A percentile compares a stretch with the other conserved stretches of the same genome.
Conservation (phyloP, 2,797 vertebrate species). For the Erethizon dorsatum region DNA sequence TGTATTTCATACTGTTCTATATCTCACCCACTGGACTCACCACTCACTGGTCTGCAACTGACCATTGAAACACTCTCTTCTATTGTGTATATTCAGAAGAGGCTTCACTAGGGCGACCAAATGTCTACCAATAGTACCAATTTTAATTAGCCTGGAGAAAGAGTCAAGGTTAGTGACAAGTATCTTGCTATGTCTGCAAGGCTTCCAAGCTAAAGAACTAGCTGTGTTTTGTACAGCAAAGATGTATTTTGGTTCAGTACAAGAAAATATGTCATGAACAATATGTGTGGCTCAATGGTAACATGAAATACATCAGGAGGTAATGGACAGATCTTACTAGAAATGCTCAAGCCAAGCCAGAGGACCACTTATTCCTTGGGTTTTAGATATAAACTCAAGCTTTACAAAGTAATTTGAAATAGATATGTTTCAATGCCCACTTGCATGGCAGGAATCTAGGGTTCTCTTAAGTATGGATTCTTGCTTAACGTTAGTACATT, state of each 20-base stretch:
- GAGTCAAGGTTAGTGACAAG: constrained; percentile 33
- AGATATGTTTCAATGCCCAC: neutral
- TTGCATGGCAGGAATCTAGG: neutral
- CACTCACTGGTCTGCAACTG: neutral
- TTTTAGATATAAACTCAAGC: neutral
- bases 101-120: neutral
- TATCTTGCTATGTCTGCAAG: neutral
- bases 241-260: constrained; percentile 3
- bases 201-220: constrained; percentile 13
- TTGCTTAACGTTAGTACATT: neutral
- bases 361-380: neutral
- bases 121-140: neutral
- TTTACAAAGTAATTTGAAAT: constrained; percentile 12
- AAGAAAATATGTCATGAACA: constrained; percentile 42
- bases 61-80: neutral
- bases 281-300: constrained; percentile 4
- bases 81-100: neutral
- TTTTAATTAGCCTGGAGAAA: constrained; percentile 57
- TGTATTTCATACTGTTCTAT: neutral
- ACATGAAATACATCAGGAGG: neutral
- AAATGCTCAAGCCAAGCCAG: neutral
- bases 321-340: neutral
- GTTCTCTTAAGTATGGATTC: neutral
- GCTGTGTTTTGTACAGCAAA: constrained; percentile 9
- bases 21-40: neutral